A percentile compares a stretch with the other conserved stretches of the same genome.
phyloP scores from a whole-genome alignment of 2,888 invertebrate genomes.

The Conomelus anceps region DNA sequence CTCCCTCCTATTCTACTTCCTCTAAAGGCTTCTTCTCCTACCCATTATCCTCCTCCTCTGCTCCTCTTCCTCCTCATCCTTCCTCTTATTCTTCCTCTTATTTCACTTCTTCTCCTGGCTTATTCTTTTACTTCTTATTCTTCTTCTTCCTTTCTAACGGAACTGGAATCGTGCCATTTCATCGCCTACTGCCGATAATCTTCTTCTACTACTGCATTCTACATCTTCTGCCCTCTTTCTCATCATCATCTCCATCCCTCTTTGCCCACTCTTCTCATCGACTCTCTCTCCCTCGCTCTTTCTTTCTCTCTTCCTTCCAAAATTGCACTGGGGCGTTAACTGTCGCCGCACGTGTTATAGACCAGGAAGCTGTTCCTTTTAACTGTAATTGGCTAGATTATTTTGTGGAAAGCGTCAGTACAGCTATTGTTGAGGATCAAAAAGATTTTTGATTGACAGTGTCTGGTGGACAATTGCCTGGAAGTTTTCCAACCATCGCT shows the following conservation, averaged over 20 bases:
- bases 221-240: not conserved
- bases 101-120: too few species aligned
- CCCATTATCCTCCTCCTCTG: too few species aligned
- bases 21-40: not conserved
- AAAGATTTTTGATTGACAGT: not conserved
- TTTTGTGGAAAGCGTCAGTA: not conserved
- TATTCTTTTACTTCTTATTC: not conserved
- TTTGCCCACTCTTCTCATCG: not conserved
- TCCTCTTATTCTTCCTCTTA: not conserved
- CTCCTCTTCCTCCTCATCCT: not conserved
- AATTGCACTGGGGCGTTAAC: conserved; percentile 7
- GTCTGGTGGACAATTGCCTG: not conserved
- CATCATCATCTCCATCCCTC: not conserved
- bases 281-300: conserved; percentile 5
- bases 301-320: conserved; percentile 7
- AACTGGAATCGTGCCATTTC: not conserved
- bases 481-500: not conserved
- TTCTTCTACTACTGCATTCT: not conserved
- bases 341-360: not conserved
- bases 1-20: not conserved
- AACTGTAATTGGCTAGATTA: not conserved
- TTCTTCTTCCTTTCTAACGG: not conserved
- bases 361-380: not conserved
- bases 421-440: not conserved
- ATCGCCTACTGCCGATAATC: not conserved